Evolutionary conservation across 2,888 invertebrate species (phyloP).

Genomic region (Nebria brevicollis): DNA sequence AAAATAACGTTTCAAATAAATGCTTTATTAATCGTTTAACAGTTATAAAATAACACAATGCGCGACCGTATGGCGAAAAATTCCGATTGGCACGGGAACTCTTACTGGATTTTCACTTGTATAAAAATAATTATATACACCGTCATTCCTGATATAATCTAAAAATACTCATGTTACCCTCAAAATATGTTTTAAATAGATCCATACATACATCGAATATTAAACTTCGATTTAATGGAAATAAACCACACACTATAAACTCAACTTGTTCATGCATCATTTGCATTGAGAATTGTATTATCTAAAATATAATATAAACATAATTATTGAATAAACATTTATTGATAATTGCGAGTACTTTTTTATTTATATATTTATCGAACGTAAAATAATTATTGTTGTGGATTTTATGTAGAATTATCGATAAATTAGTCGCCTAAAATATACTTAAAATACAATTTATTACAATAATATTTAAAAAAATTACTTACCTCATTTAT

Average conservation of each 20-base stretch:
- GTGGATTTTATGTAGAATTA: not conserved
- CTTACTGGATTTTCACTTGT: slow-evolving; percentile 10
- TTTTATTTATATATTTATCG: not conserved
- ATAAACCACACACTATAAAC: not conserved
- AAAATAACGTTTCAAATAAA: not conserved
- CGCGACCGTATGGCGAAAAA: no score
- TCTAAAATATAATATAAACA: not conserved
- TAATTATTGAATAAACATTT: no score
- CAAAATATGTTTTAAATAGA: not conserved
- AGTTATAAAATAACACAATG: not conserved
- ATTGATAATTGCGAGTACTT: not conserved
- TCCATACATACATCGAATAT: slow-evolving; percentile 9
- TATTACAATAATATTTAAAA: no score
- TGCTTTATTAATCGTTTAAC: not conserved
- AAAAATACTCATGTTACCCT: not conserved
- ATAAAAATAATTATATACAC: slow-evolving; percentile 9
- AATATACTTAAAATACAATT: not conserved
- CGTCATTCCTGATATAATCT: slow-evolving; percentile 13
- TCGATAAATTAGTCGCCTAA: not conserved
- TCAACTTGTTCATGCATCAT: slow-evolving; percentile 4
- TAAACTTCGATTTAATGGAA: not conserved
- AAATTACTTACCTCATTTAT: slow-evolving; percentile 3
- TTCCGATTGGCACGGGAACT: no score
- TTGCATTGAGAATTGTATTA: not conserved
- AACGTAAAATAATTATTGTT: slow-evolving; percentile 3